phyloP scores from a whole-genome alignment of 2,113 vertebrate species.

The Poicephalus gulielmi region DNA sequence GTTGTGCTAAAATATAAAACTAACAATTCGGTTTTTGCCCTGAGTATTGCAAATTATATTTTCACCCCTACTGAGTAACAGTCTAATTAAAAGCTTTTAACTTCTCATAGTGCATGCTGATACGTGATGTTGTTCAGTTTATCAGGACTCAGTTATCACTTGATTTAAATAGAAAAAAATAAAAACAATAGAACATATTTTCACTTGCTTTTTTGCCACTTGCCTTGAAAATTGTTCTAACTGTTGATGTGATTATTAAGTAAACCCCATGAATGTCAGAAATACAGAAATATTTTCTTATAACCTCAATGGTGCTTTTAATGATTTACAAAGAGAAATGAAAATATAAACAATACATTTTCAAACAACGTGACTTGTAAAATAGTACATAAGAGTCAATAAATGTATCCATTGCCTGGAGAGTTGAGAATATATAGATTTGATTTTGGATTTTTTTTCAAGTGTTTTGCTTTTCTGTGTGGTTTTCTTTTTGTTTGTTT shows the following conservation, averaged over 20 bases:
- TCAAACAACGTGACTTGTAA: neutral
- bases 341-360: neutral
- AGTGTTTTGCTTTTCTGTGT: neutral
- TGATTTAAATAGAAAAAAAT: neutral
- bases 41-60: conserved; percentile 73
- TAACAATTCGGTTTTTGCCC: conserved; percentile 65
- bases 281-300: neutral
- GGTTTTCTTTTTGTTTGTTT: neutral
- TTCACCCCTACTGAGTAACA: conserved; percentile 68
- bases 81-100: conserved; percentile 79
- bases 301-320: neutral
- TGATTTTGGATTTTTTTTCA: neutral
- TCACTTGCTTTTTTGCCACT: neutral
- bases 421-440: neutral
- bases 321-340: neutral
- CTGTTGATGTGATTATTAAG: conserved; percentile 56
- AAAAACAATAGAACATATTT: neutral
- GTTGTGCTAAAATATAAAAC: conserved; percentile 69
- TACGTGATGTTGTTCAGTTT: conserved; percentile 70
- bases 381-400: neutral
- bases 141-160: conserved; percentile 62
- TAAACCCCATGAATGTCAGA: neutral
- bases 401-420: neutral
- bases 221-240: conserved; percentile 47
- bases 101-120: conserved; percentile 60